Conservation (phyloP, 1,140 invertebrate genomes). For the Neocloeon triangulifer region DNA sequence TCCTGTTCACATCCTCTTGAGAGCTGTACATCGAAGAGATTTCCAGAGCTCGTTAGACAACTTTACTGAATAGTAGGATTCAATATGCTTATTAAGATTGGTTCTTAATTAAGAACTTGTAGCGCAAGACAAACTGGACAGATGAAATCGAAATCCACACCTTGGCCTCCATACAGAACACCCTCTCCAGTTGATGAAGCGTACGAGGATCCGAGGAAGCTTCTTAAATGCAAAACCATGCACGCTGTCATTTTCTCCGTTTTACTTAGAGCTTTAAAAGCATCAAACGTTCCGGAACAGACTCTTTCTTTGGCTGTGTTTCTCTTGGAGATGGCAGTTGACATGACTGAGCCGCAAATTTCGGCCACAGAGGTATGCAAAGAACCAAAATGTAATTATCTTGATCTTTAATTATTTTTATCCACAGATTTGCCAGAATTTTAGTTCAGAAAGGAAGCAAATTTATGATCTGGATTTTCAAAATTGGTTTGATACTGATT, state of each 20-base stretch:
- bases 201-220: slow-evolving; percentile 44
- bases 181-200: slow-evolving; percentile 35
- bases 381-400: too few species aligned
- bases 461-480: slow-evolving; percentile 36
- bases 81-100: too few species aligned
- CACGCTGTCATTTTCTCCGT: slow-evolving; percentile 67
- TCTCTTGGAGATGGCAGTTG: slow-evolving; percentile 61
- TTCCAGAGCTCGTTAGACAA: slow-evolving; percentile 87
- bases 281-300: slow-evolving; percentile 56
- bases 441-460: slow-evolving; percentile 12
- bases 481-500: slow-evolving; percentile 53
- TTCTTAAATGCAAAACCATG: slow-evolving; percentile 53
- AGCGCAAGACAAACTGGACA: slow-evolving; percentile 29
- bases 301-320: slow-evolving; percentile 66
- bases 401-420: slow-evolving; percentile 5
- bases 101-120: too few species aligned
- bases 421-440: slow-evolving; percentile 15
- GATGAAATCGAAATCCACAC: slow-evolving; percentile 33
- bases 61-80: slow-evolving; percentile 27
- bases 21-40: slow-evolving; percentile 78
- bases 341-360: slow-evolving; percentile 32
- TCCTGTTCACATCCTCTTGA: slow-evolving; percentile 72
- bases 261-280: slow-evolving; percentile 58
- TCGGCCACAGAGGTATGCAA: too few species aligned
- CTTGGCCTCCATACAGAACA: slow-evolving; percentile 65